Base-by-base conservation (phyloP, 2,797 vertebrate species). In the Enteromius treurensis region DNA sequence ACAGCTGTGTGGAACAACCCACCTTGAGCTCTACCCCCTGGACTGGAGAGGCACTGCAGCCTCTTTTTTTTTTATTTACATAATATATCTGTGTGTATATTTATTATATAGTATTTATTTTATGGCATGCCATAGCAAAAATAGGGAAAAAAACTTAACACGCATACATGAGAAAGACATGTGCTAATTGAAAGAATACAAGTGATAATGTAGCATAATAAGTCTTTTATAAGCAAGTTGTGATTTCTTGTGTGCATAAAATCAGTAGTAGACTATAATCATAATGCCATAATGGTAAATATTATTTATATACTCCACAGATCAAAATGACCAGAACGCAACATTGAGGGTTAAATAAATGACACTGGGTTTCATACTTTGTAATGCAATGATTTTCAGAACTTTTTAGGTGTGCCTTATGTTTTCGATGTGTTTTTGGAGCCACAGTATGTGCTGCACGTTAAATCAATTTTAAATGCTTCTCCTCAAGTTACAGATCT, bases 401-500 rank as follows among this genome's bases (percentile, higher is more conserved):
- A 15, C 42, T 62, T 47, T 64, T 47, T 19, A 64, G n/a, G 76
- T 64, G 55, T 64, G 58, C 37, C 51, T 58, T 76, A n/a, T 5
- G 5, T 53, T 21, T 58, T 42, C 0, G 4, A 42, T 42, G 23
- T 15, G 34, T 76, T 76, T 60, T 76, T 76, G n/a, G 51, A 76
- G 53, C 71, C 3, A 1, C 26, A 32, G 32, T 37, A 45, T 77
- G 53, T 29, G 9, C 76, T 9, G 62, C 19, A 14, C 62, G n/a
- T 79, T 79, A 67, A 67, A 79, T 79, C 62, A n/a, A 23, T 34
- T 79, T 49, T 1, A 67, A 79, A 79, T 65, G 26, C 29, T 67
- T 51, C 26, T 37, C 26, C 42, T 67, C 19, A 49, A 49, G 45
- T 49, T 67, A 21, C 42, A 79, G 77, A 79, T 79, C 75, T 58